phyloP scores from a whole-genome alignment of 2,888 invertebrate species.

The Drosophila nr. perissopoda region DNA sequence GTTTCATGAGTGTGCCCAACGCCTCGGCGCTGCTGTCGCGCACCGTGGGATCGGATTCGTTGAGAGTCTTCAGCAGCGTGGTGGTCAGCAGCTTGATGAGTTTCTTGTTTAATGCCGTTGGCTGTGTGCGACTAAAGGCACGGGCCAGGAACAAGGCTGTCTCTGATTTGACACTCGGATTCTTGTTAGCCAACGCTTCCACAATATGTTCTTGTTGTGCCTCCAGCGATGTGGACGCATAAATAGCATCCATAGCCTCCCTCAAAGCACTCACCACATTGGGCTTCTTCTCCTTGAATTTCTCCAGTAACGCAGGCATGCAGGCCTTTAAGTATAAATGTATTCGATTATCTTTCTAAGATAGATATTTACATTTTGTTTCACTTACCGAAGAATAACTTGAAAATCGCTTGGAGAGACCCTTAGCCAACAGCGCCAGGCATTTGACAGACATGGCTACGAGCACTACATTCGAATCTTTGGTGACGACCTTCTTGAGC shows the following conservation, averaged over 20 bases:
- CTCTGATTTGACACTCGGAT: constrained; percentile 95
- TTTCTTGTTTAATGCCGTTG: constrained; percentile 94
- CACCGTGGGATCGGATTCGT: constrained; percentile 92
- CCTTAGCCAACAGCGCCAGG: constrained; percentile 92
- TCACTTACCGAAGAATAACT: constrained; percentile 89
- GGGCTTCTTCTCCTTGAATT: constrained; percentile 98
- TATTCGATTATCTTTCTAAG: not conserved
- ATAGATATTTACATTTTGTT: not conserved
- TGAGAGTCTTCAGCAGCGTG: constrained; percentile 89
- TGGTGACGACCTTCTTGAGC: constrained; percentile 95
- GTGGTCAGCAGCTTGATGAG: constrained; percentile 92
- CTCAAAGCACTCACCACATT: constrained; percentile 94
- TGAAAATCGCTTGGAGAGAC: constrained; percentile 94
- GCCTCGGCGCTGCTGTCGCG: constrained; percentile 97
- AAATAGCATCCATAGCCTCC: constrained; percentile 96
- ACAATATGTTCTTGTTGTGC: constrained; percentile 93
- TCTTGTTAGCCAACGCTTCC: constrained; percentile 95
- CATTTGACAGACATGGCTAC: constrained; percentile 95
- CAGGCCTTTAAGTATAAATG: constrained; percentile 86
- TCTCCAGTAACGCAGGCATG: constrained; percentile 93
- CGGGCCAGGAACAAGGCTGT: constrained; percentile 93
- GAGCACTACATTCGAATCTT: constrained; percentile 97
- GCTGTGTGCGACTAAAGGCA: constrained; percentile 92
- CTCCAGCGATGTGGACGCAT: constrained; percentile 92
- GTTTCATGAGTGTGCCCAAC: constrained; percentile 96